Evolutionary conservation across 2,113 vertebrate genomes (phyloP).

Genomic region (Pelecanoides urinatrix): DNA sequence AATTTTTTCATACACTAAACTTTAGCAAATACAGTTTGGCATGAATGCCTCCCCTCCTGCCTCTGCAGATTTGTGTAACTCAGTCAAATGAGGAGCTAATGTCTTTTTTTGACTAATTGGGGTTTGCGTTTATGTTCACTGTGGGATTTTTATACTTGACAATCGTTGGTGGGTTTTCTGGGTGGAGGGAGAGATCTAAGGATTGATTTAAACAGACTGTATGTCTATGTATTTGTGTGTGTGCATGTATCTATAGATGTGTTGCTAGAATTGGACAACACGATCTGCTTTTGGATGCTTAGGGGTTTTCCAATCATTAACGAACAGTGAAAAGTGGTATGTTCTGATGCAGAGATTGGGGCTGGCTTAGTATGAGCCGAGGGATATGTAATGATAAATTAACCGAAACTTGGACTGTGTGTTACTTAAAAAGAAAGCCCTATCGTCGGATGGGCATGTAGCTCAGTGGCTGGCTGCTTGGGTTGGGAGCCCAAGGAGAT

Average conservation of each 20-base stretch:
- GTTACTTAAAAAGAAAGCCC: not conserved
- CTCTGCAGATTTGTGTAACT: not conserved
- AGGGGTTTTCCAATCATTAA: not conserved
- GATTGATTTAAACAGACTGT: not conserved
- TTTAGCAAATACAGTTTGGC: not conserved
- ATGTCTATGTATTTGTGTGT: accelerated
- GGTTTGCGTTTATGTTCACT: not conserved
- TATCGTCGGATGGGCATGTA: accelerated
- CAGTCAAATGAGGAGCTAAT: not conserved
- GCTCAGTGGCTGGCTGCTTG: not conserved
- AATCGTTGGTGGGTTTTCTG: not conserved
- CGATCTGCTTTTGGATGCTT: not conserved
- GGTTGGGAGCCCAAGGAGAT: not conserved
- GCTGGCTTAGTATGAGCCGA: not conserved
- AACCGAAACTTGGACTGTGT: not conserved
- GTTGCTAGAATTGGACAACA: not conserved
- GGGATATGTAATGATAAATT: not conserved
- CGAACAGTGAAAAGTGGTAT: not conserved
- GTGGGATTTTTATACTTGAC: not conserved
- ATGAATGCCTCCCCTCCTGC: not conserved
- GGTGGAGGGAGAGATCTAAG: not conserved
- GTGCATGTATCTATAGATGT: not conserved
- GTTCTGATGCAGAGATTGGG: not conserved
- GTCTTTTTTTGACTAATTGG: not conserved
- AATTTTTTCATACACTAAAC: not conserved